Evolutionary conservation across 1,140 invertebrate species (phyloP), one percentile per base, ranked within the genome.

Genomic region (Neodiprion pinetum): DNA sequence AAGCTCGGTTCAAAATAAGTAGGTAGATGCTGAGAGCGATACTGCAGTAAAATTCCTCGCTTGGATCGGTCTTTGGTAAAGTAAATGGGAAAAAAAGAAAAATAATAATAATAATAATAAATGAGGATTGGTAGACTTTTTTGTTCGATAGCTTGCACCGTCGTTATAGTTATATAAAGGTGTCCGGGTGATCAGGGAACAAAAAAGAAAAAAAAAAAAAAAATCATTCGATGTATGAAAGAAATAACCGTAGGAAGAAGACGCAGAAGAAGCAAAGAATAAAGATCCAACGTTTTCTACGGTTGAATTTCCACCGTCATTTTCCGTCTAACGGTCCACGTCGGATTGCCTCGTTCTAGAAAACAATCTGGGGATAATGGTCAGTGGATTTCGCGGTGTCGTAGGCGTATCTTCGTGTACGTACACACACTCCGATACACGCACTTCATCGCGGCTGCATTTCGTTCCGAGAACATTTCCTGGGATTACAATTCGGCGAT

Each of bases 301-400:
- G 53, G 5, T 61, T 17, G n/a, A 17, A 61, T 17, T 40, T 61
- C 53, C n/a, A 61, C n/a, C 11, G 53, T 61, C 53, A 3, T 61
- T 61, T 61, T 61, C 53, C 3, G 53, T 61, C 11, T 61, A 61
- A 61, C 53, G 53, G 53, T 61, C 53, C 53, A 61, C 53, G 53
- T 61, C 53, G 53, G 53, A 61, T 61, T 61, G 53, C 53, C 53
- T 61, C 53, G 53, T 61, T 61, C 53, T 61, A 17, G 53, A 61
- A 61, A 61, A 61, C 53, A 61, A 61, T 61, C n/a, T 61, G 53
- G 11, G 11, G 53, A 61, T 14, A 61, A 61, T 61, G 53, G 53
- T 17, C 53, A 61, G 53, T 61, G 53, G 53, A 61, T 61, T 61
- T 61, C 11, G n/a, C 53, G 53, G 53, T 12, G 53, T 61, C 53